Conservation (phyloP, 1,140 invertebrate species). For the Trichoplusia ni region DNA sequence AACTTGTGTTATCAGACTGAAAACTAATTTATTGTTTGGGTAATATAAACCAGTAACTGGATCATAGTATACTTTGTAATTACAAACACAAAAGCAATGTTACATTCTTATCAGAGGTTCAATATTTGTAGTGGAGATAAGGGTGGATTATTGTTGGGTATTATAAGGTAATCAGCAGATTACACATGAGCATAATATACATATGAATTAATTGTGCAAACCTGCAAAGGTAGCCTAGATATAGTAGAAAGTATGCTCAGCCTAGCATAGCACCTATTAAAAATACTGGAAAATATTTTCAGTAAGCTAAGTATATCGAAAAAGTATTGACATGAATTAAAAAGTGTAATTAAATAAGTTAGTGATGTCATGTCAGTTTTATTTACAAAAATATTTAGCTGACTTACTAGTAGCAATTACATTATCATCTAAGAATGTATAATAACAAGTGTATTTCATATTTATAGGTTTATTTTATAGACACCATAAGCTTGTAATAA, state of each 20-base stretch:
- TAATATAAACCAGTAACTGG: slow-evolving; percentile 9
- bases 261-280: slow-evolving; percentile 26
- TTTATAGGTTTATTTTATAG: too few relatives aligned
- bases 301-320: too few relatives aligned
- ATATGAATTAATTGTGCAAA: slow-evolving; percentile 31
- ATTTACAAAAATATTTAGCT: too few relatives aligned
- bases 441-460: too few relatives aligned
- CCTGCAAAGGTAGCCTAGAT: slow-evolving; percentile 25
- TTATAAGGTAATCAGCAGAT: slow-evolving; percentile 30
- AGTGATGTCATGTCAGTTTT: too few relatives aligned
- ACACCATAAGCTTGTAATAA: too few relatives aligned
- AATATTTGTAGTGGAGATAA: slow-evolving; percentile 31
- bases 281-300: slow-evolving; percentile 37
- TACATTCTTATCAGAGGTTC: slow-evolving; percentile 33
- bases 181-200: slow-evolving; percentile 8
- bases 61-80: slow-evolving; percentile 10
- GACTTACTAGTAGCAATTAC: too few relatives aligned
- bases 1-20: slow-evolving; percentile 8
- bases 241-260: slow-evolving; percentile 39
- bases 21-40: slow-evolving; percentile 14
- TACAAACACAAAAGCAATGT: slow-evolving; percentile 11
- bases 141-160: slow-evolving; percentile 26
- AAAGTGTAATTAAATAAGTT: too few relatives aligned
- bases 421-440: too few relatives aligned
- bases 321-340: background rate